These are phyloP conservation scores for Drosophila lacicola DNA, from an alignment of 2,888 invertebrate genomes.

Conservation along the genomic window DNA sequence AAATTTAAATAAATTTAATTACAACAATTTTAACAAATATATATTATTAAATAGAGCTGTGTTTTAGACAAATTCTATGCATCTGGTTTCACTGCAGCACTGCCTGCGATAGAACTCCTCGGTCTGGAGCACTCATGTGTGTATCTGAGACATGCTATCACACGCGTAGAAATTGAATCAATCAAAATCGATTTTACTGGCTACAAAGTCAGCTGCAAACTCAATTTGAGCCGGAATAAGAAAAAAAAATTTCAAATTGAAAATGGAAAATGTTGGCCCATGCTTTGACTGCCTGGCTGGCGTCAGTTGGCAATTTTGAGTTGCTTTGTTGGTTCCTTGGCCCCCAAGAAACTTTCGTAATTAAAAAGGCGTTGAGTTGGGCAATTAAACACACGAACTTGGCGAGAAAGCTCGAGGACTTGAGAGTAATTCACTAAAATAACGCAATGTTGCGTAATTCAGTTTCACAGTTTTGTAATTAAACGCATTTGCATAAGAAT, in stretches of 20 bases:
- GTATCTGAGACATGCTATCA: constrained; percentile 65
- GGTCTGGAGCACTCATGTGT: not conserved
- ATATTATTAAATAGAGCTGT: not conserved
- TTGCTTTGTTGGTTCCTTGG: constrained; percentile 2
- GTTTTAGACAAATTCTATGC: not conserved
- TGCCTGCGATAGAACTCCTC: too few relatives aligned
- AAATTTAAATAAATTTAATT: too few relatives aligned
- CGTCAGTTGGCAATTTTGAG: constrained; percentile 41
- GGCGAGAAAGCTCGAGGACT: constrained; percentile 13
- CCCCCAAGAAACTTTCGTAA: constrained; percentile 44
- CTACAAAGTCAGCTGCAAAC: constrained; percentile 71
- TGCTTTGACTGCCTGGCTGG: constrained; percentile 30
- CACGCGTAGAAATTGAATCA: constrained; percentile 81
- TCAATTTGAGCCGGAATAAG: constrained; percentile 66
- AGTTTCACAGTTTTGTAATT: constrained; percentile 84
- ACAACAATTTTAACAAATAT: not conserved
- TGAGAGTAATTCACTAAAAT: constrained; percentile 65
- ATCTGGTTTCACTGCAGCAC: not conserved
- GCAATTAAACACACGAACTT: constrained; percentile 78
- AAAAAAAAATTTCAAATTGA: constrained; percentile 34
- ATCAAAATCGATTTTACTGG: constrained; percentile 81
- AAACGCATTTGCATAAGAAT: constrained; percentile 82
- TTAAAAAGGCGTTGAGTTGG: constrained; percentile 75
- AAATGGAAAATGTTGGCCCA: constrained; percentile 18
- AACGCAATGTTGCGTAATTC: constrained; percentile 79